Evolutionary conservation across 2,113 vertebrate species (phyloP), one percentile per base, ranked within the genome.

Genomic region (Odocoileus virginianus): DNA sequence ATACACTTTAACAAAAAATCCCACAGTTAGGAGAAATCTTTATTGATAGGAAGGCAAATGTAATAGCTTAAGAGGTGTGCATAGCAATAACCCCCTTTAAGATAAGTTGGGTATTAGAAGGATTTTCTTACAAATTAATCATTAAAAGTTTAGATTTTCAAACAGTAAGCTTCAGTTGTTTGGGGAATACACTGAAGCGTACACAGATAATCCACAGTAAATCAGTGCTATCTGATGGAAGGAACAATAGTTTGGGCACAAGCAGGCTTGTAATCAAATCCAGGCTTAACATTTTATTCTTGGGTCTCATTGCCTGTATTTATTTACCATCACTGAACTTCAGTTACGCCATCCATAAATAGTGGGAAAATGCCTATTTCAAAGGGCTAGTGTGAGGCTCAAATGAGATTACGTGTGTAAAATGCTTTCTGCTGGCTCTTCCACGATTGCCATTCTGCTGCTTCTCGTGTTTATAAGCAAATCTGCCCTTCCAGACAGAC

Each of bases 171-270:
- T 57, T 88, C 50, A 16, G 45, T 78, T 88, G 54, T 74, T 83
- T 52, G 10, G 50, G 43, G 36, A 94, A n/a, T 61, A 55, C 8
- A 61, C 27, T 92, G 28, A 76, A 82, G 36, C 9, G 16, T 36
- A 15, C 30, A 36, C 5, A 84, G 30, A 55, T 90, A 52, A 96
- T 95, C 76, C 54, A 40, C 36, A 33, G 23, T 84, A 89, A 95
- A 61, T 94, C 9, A 43, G 6, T 89, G 33, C 16, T 15, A 9
- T 5, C 71, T 47, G n/a, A 14, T 9, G 50, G 7, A 86, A 21
- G 33, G 61, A 95, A 7, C 17, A 11, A 10, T 17, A 36, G 28
- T 57, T 90, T 57, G 16, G 54, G 30, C 25, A 33, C 19, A 45
- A 33, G 28, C 58, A 57, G 43, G 58, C 60, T 76, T 67, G 17